Conservation (phyloP, 30 jellyfish, hydroid and myxozoan species). For the Pseudorhiza aurosa region DNA sequence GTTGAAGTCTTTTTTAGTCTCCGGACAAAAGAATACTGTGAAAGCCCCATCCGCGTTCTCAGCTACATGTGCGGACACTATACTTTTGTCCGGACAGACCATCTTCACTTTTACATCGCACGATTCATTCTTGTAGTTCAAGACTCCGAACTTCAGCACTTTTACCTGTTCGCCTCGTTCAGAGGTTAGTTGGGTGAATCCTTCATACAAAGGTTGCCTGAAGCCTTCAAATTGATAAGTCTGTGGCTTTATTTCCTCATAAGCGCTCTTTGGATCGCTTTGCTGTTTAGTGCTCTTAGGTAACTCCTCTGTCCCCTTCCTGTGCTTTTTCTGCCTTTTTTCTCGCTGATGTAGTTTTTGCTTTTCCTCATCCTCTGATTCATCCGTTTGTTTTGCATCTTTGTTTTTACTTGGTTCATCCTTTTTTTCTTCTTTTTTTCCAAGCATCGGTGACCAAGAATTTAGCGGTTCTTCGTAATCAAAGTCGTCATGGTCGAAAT, state of each 20-base stretch:
- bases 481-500: background rate
- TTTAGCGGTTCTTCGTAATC: constrained; percentile 21
- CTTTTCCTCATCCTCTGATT: constrained; percentile 3
- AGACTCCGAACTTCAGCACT: constrained; percentile 44
- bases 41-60: constrained; percentile 91
- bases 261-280: background rate
- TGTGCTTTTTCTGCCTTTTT: background rate
- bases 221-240: constrained; percentile 33
- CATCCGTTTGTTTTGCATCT: background rate
- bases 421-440: background rate
- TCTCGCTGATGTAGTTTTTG: background rate
- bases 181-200: constrained; percentile 56
- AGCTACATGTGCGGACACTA: constrained; percentile 95
- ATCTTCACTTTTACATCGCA: constrained; percentile 75
- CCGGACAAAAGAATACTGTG: constrained; percentile 92
- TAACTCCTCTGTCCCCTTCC: background rate
- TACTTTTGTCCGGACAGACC: constrained; percentile 92
- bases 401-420: background rate
- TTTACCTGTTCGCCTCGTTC: constrained; percentile 72
- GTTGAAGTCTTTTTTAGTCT: constrained; percentile 76
- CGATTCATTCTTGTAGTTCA: constrained; percentile 55
- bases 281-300: background rate
- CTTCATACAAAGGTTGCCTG: constrained; percentile 40
- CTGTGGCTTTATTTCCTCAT: background rate
- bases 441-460: constrained; percentile 61